These are phyloP conservation scores for Grantiella picta DNA, from an alignment of 2,113 vertebrate genomes.

Conservation along the genomic window DNA sequence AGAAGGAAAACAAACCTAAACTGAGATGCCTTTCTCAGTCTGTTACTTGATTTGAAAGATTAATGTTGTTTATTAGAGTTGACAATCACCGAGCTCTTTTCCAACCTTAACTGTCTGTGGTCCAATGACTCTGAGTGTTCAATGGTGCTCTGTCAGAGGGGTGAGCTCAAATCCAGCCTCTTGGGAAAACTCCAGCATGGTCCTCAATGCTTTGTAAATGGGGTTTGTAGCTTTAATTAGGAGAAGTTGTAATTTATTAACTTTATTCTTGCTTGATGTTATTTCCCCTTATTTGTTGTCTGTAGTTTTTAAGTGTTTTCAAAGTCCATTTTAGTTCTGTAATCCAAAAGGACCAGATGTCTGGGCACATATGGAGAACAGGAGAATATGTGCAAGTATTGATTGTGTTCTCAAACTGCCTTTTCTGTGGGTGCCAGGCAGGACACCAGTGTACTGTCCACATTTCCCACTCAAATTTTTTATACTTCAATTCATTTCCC, in stretches of 20 bases:
- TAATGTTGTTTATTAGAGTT: neutral
- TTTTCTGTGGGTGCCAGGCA: neutral
- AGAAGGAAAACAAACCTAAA: neutral
- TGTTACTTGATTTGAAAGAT: neutral
- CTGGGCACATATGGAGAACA: neutral
- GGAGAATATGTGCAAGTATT: neutral
- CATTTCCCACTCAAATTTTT: neutral
- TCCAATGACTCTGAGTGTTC: neutral
- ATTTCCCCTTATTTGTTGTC: neutral
- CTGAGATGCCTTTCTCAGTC: neutral
- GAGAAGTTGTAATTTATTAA: neutral
- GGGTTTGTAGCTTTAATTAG: neutral
- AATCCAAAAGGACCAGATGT: neutral
- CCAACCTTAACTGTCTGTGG: neutral
- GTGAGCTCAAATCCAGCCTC: neutral
- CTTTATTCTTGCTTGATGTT: neutral
- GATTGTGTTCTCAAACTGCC: neutral
- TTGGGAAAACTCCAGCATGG: neutral
- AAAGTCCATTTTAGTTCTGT: neutral
- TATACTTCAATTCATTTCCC: neutral
- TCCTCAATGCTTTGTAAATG: neutral
- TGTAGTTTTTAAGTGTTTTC: neutral
- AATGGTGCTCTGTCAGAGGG: rapidly evolving
- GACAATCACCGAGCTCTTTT: neutral
- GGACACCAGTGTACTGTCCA: neutral